phyloP scores from a whole-genome alignment of 2,888 invertebrate genomes.

The Eutolmus rufibarbis region DNA sequence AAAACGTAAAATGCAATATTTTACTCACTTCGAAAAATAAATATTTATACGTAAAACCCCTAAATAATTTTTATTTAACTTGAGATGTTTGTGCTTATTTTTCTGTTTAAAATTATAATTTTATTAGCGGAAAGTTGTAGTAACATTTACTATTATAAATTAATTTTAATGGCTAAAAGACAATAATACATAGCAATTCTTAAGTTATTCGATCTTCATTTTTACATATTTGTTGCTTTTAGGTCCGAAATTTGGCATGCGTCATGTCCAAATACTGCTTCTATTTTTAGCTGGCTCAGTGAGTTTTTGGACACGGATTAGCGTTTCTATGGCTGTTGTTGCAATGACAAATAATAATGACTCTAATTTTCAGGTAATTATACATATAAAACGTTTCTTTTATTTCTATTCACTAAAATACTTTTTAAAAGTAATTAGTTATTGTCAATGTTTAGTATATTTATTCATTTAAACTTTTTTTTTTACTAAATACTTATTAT shows the following conservation, averaged over 20 bases:
- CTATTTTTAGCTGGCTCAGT: slow-evolving; percentile 69
- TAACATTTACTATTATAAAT: neutral
- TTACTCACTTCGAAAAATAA: no score
- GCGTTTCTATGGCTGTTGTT: slow-evolving; percentile 74
- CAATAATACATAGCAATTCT: neutral
- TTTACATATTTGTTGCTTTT: slow-evolving; percentile 51
- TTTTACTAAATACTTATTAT: no score
- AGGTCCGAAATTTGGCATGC: slow-evolving; percentile 66
- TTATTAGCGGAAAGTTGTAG: no score
- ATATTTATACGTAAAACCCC: no score
- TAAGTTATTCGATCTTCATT: neutral
- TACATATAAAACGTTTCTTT: neutral
- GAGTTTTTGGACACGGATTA: slow-evolving; percentile 71
- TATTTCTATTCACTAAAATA: neutral
- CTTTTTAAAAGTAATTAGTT: no score
- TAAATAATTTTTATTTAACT: no score
- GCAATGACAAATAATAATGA: slow-evolving; percentile 71
- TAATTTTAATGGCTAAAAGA: neutral
- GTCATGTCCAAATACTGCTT: slow-evolving; percentile 70
- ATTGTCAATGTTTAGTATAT: no score
- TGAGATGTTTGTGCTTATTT: no score
- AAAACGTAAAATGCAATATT: no score
- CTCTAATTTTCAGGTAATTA: neutral
- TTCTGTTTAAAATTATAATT: no score
- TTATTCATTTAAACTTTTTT: no score